These are phyloP conservation scores for Drosophila setosimentum DNA, from an alignment of 2,888 invertebrate genomes.

Conservation along the genomic window DNA sequence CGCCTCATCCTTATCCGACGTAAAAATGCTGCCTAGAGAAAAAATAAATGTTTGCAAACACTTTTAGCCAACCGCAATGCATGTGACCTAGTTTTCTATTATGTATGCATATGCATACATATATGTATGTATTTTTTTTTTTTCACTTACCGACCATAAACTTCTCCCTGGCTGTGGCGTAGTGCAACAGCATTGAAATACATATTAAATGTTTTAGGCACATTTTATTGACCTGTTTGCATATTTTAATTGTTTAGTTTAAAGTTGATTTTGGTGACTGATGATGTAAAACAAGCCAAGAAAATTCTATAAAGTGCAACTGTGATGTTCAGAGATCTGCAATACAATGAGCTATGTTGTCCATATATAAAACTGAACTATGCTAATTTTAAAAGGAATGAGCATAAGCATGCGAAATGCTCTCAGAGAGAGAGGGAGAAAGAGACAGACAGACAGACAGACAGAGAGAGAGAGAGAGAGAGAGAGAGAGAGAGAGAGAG, in stretches of 20 bases:
- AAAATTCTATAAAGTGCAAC: constrained; percentile 44
- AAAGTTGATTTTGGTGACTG: constrained; percentile 26
- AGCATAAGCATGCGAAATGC: constrained; percentile 10
- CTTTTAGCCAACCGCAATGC: constrained; percentile 36
- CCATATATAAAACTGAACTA: constrained; percentile 44
- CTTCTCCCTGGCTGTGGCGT: constrained; percentile 54
- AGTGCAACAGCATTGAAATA: constrained; percentile 18
- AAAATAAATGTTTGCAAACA: constrained; percentile 17
- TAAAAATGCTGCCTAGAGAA: constrained; percentile 85
- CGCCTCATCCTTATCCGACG: constrained; percentile 86
- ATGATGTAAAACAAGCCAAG: constrained; percentile 70
- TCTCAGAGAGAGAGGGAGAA: constrained; percentile 3
- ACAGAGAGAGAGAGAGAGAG: not conserved
- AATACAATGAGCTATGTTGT: constrained; percentile 59
- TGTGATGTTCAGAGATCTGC: constrained; percentile 49
- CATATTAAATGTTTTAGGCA: constrained; percentile 16
- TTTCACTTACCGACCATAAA: constrained; percentile 72
- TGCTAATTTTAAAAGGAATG: constrained; percentile 72
- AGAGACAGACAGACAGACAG: not conserved
- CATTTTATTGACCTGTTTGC: constrained; percentile 48
- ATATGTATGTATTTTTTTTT: not conserved
- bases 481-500: constrained; percentile 11
- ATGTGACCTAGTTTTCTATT: constrained; percentile 64
- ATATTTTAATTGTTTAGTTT: constrained; percentile 29
- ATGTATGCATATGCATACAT: not conserved